Conservation (phyloP, 2,888 invertebrate genomes). For the Heteromurus nitidus region DNA sequence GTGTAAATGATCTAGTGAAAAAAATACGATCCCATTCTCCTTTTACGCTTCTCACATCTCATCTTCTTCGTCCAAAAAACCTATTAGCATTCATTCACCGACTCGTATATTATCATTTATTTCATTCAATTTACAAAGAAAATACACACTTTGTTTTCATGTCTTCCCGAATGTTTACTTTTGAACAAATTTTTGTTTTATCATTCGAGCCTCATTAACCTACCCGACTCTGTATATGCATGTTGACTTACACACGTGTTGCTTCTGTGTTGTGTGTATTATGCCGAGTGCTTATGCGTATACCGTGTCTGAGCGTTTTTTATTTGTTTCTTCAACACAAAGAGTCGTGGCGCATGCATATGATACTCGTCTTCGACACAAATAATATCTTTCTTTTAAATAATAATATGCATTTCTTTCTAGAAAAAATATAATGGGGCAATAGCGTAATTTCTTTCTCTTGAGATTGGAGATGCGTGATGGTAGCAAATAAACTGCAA, state of each 20-base stretch:
- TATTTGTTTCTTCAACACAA: not conserved
- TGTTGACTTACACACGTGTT: not conserved
- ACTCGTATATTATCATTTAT: slow-evolving; percentile 49
- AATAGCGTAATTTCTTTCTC: not conserved
- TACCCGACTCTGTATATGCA: slow-evolving; percentile 25
- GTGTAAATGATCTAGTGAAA: not conserved
- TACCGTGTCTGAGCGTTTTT: not conserved
- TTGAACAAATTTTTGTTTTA: slow-evolving; percentile 52
- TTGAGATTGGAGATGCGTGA: slow-evolving; percentile 12
- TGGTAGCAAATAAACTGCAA: no score
- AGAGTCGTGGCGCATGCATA: slow-evolving; percentile 16
- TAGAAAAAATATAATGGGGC: not conserved
- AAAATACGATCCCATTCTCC: slow-evolving; percentile 5
- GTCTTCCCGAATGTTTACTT: slow-evolving; percentile 47
- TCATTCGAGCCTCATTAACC: slow-evolving; percentile 60
- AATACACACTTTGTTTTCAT: slow-evolving; percentile 4
- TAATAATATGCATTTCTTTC: not conserved
- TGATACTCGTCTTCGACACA: not conserved
- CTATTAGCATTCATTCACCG: slow-evolving; percentile 38
- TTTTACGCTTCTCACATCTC: no score
- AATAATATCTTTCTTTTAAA: not conserved
- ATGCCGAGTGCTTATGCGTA: no score
- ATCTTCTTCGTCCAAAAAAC: no score
- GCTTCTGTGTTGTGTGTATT: slow-evolving; percentile 15
- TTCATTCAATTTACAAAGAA: slow-evolving; percentile 38